These are phyloP conservation scores for Hecatera dysodea DNA, from an alignment of 2,888 invertebrate species.

Conservation along the genomic window DNA sequence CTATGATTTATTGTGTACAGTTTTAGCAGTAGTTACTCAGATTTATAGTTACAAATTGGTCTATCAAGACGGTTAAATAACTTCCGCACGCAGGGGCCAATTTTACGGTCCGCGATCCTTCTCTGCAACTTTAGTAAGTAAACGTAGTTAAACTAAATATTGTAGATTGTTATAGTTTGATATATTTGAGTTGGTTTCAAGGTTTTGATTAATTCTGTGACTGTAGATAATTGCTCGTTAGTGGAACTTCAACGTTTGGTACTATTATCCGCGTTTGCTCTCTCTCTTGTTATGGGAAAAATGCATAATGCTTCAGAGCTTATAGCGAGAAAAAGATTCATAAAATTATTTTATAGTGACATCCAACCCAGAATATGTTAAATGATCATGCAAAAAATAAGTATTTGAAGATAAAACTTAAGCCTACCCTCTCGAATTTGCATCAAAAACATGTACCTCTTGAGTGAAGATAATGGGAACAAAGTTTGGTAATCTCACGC, in stretches of 20 bases:
- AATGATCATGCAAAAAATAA: slow-evolving; percentile 1
- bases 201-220: slow-evolving; percentile 33
- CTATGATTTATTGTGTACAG: slow-evolving; percentile 62
- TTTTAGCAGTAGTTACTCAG: slow-evolving; percentile 56
- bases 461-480: slow-evolving; percentile 58
- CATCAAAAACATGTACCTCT: slow-evolving; percentile 56
- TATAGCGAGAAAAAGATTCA: not conserved
- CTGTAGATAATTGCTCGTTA: slow-evolving; percentile 9
- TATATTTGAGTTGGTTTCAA: slow-evolving; percentile 44
- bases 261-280: not conserved
- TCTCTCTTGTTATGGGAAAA: not conserved
- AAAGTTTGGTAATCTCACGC: slow-evolving; percentile 63
- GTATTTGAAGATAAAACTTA: slow-evolving; percentile 19
- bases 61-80: slow-evolving; percentile 65
- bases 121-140: slow-evolving; percentile 36
- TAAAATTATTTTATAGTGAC: not conserved
- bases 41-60: slow-evolving; percentile 69
- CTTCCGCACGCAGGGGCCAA: slow-evolving; percentile 66
- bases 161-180: slow-evolving; percentile 38
- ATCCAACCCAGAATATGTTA: slow-evolving; percentile 2
- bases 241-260: not conserved
- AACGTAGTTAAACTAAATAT: slow-evolving; percentile 52
- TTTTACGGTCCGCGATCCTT: slow-evolving; percentile 61
- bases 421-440: slow-evolving; percentile 39
- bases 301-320: not conserved